phyloP scores from a whole-genome alignment of 2,113 vertebrate genomes.

The Brachyistius frenatus region DNA sequence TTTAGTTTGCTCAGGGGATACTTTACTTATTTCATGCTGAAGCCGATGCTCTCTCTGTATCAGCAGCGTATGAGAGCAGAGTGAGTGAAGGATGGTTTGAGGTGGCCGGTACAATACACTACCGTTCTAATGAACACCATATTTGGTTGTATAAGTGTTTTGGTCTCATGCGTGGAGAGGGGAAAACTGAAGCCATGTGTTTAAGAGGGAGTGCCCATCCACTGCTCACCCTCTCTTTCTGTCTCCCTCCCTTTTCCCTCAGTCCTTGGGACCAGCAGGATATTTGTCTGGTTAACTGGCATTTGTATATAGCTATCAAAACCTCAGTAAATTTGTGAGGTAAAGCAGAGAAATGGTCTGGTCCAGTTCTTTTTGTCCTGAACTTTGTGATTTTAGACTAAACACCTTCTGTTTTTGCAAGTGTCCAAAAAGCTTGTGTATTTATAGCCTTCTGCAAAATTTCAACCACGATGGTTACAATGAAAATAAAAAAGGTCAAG shows the following conservation, averaged over 20 bases:
- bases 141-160: slow-evolving; percentile 79
- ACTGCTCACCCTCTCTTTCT: neutral
- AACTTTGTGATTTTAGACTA: slow-evolving; percentile 29
- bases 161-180: slow-evolving; percentile 63
- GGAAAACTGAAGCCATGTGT: slow-evolving; percentile 76
- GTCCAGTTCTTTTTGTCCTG: slow-evolving; percentile 20
- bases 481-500: neutral
- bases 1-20: neutral
- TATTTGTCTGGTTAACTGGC: slow-evolving; percentile 53
- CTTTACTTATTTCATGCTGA: slow-evolving; percentile 3
- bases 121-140: slow-evolving; percentile 72
- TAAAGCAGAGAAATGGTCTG: slow-evolving; percentile 7
- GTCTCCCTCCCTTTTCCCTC: slow-evolving; percentile 6
- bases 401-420: slow-evolving; percentile 17
- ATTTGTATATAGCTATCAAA: slow-evolving; percentile 16
- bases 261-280: slow-evolving; percentile 36
- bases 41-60: neutral
- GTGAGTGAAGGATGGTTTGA: slow-evolving; percentile 35
- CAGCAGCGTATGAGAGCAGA: neutral
- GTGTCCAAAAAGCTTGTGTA: slow-evolving; percentile 11
- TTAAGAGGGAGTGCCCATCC: slow-evolving; percentile 57
- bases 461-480: slow-evolving; percentile 2
- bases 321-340: slow-evolving; percentile 25
- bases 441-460: slow-evolving; percentile 16
- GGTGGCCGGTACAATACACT: slow-evolving; percentile 32